Evolutionary conservation across 2,113 vertebrate genomes (phyloP), one percentile per base, ranked within the genome.

Genomic region (Motacilla alba): DNA sequence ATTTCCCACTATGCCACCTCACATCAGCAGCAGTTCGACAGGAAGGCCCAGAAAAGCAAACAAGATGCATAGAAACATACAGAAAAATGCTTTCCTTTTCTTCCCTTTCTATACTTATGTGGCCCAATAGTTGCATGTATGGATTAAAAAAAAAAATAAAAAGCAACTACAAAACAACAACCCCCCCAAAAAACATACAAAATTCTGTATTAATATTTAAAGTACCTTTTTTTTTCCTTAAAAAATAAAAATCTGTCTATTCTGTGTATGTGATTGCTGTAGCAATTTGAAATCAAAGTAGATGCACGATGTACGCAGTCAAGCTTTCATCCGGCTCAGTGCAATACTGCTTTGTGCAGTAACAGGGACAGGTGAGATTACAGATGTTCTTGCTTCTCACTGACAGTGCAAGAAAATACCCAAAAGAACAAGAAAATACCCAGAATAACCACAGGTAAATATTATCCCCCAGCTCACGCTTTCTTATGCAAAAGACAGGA

Each of bases 291-390:
- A 93, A 43, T 58, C 56, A 22, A 70, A 86, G 60, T 50, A 50
- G 46, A 43, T 35, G 50, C 1, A 0, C 1, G 3, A 55, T 18
- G 20, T 11, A 41, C 2, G 3, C 10, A 24, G 43, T 11, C 60
- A 43, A 59, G 62, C 59, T 90, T 94, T 89, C 47, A 43, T 24
- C 55, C 9, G 17, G 35, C 90, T 88, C 41, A 37, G 24, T 66
- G 64, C 50, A 59, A 60, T 7, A 6, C 43, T 76, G 73, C 53
- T 82, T 67, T 63, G 74, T 89, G 93, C 64, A 91, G 35, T 67
- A 87, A 83, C 60, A 82, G 23, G 83, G 64, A 89, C 82, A 95
- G 91, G 93, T 96, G 86, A 94, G 90, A 43, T 59, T 62, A 83
- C 52, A n/a, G 58, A 63, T 49, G 28, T 83, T 91, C 79, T 43